A percentile compares a stretch with the other conserved stretches of the same genome.
These are phyloP conservation scores for Dastarcus helophoroides DNA, from an alignment of 2,888 invertebrate genomes.

Conservation along the genomic window DNA sequence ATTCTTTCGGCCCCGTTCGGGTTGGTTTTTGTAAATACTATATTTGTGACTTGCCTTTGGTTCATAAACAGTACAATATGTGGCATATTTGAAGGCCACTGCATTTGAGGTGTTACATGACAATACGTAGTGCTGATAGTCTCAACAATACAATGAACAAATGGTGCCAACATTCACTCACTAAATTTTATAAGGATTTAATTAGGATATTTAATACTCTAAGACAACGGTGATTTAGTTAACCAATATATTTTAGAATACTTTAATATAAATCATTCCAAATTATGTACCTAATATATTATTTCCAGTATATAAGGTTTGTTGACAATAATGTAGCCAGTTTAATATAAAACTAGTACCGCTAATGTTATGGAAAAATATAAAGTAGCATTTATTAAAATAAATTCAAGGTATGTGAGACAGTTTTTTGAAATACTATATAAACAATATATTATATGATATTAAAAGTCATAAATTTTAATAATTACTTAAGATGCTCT, in stretches of 20 bases:
- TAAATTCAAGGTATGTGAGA: slow-evolving; percentile 33
- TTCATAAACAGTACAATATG: slow-evolving; percentile 35
- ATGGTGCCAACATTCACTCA: slow-evolving; percentile 36
- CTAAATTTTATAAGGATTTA: slow-evolving; percentile 36
- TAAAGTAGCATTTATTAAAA: slow-evolving; percentile 37
- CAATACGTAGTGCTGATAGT: slow-evolving; percentile 37
- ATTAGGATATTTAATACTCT: slow-evolving; percentile 19
- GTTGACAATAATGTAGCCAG: slow-evolving; percentile 40
- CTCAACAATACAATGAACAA: slow-evolving; percentile 39
- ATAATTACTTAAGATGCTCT: slow-evolving; percentile 30
- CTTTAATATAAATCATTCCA: slow-evolving; percentile 32
- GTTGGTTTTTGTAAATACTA: too few species aligned
- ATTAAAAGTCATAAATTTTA: slow-evolving; percentile 33
- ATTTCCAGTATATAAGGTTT: slow-evolving; percentile 37
- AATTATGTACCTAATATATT: slow-evolving; percentile 37
- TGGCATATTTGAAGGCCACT: slow-evolving; percentile 24
- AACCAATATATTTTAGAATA: slow-evolving; percentile 22
- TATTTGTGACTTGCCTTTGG: slow-evolving; percentile 29
- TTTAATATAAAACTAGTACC: slow-evolving; percentile 34
- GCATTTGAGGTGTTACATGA: slow-evolving; percentile 37
- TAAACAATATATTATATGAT: slow-evolving; percentile 31
- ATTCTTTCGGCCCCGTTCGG: too few species aligned
- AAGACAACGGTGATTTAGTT: slow-evolving; percentile 34
- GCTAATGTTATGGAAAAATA: slow-evolving; percentile 33
- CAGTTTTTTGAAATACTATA: slow-evolving; percentile 30